Evolutionary conservation across 2,113 vertebrate species (phyloP).

Genomic region (Urocolius indicus): DNA sequence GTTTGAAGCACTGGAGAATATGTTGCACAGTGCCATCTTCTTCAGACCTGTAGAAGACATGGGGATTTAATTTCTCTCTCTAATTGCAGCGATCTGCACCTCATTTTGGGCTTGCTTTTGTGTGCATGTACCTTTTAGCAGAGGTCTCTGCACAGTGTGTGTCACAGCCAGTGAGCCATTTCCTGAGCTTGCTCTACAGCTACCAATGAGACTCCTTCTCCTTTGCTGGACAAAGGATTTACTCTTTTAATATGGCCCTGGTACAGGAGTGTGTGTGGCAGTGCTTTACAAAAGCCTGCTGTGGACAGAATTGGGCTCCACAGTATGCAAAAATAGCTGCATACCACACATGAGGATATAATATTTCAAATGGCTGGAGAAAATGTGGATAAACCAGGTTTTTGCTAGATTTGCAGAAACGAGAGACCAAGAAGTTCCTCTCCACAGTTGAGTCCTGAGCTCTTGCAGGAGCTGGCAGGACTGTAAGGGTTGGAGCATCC

Average conservation of each 20-base stretch:
- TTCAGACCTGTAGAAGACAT: not conserved
- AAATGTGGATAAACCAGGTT: conserved; percentile 20
- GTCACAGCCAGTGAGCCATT: not conserved
- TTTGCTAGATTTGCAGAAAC: conserved; percentile 36
- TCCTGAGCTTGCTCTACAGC: not conserved
- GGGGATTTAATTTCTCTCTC: not conserved
- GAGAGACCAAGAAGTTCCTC: not conserved
- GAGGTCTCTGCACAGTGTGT: not conserved
- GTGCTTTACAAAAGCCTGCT: conserved; percentile 39
- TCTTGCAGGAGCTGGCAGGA: not conserved
- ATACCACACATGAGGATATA: not conserved
- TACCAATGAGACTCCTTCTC: not conserved
- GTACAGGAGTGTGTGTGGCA: not conserved
- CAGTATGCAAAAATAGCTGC: conserved; percentile 45
- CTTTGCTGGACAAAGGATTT: conserved; percentile 16
- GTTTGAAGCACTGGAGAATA: not conserved
- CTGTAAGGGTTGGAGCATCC: not conserved
- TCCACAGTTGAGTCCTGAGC: not conserved
- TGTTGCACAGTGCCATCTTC: not conserved
- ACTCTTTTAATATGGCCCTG: conserved; percentile 20
- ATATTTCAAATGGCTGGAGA: conserved; percentile 30
- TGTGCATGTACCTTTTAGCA: not conserved
- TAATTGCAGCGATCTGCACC: not conserved
- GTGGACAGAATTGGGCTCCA: conserved; percentile 58
- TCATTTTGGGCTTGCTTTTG: not conserved